Percentiles rank a stretch among this genome's conserved stretches.
Conservation (phyloP, 1,140 invertebrate genomes). For the Glossosoma conforme region DNA sequence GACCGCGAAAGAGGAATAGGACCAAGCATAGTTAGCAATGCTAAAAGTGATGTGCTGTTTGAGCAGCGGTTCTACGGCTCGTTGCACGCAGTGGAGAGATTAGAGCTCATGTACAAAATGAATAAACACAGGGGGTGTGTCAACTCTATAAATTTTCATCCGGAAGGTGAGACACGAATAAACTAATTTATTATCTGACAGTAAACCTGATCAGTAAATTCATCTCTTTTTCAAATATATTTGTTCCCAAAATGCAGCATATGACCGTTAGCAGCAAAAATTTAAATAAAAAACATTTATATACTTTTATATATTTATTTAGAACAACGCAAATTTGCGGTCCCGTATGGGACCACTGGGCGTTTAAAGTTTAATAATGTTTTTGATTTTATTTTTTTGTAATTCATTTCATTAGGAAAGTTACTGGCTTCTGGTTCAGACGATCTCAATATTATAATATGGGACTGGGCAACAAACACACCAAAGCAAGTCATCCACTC, state of each 20-base stretch:
- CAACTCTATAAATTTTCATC: conserved; percentile 88
- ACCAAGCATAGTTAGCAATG: conserved; percentile 44
- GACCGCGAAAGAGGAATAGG: conserved; percentile 58
- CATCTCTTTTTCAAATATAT: too few relatives aligned
- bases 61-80: conserved; percentile 73
- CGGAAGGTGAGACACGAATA: conserved; percentile 48
- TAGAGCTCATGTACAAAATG: conserved; percentile 75
- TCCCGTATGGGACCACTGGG: too few relatives aligned
- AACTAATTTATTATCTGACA: too few relatives aligned
- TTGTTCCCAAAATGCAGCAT: too few relatives aligned
- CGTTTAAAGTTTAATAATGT: too few relatives aligned
- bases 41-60: conserved; percentile 56
- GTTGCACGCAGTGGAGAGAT: conserved; percentile 72
- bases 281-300: too few relatives aligned
- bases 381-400: conserved; percentile 2
- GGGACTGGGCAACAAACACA: conserved; percentile 82
- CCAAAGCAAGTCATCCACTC: conserved; percentile 62
- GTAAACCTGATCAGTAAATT: too few relatives aligned
- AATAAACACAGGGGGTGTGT: conserved; percentile 84
- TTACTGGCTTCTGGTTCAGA: conserved; percentile 85
- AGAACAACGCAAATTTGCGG: too few relatives aligned
- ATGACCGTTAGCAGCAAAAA: too few relatives aligned
- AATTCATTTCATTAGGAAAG: conserved; percentile 50
- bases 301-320: too few relatives aligned
- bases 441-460: conserved; percentile 79